Percentiles rank a stretch among this genome's conserved stretches.
phyloP scores from a whole-genome alignment of 1,140 invertebrate species.

The Orussus abietinus region DNA sequence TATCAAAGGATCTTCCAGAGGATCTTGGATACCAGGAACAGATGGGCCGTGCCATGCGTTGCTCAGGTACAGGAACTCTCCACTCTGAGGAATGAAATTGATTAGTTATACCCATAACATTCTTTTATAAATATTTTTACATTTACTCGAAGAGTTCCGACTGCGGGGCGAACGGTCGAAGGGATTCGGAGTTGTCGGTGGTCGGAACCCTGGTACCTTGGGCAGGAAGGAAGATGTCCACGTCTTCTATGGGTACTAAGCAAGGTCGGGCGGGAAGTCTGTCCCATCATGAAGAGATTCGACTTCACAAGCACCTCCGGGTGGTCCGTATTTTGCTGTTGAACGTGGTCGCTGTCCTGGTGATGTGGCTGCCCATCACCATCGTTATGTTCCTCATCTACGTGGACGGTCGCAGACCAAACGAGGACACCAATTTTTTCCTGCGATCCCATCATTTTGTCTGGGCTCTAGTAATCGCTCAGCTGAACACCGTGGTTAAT shows the following conservation, averaged over 20 bases:
- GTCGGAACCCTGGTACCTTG: conserved; percentile 52
- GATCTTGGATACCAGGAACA: conserved; percentile 52
- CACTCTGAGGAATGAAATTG: too few relatives aligned
- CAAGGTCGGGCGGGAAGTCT: conserved; percentile 48
- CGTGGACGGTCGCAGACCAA: conserved; percentile 54
- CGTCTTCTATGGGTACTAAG: conserved; percentile 32
- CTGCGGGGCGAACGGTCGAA: conserved; percentile 30
- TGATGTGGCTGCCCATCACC: conserved; percentile 62
- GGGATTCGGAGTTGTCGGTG: conserved; percentile 53
- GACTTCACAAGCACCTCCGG: conserved; percentile 57
- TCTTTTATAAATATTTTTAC: too few relatives aligned
- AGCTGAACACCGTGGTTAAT: conserved; percentile 72
- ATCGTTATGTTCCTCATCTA: conserved; percentile 58
- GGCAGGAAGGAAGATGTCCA: conserved; percentile 48
- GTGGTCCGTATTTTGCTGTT: conserved; percentile 57
- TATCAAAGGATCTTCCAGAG: conserved; percentile 60
- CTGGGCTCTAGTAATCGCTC: conserved; percentile 58
- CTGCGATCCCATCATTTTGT: conserved; percentile 57
- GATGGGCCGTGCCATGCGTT: conserved; percentile 54
- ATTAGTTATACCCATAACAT: too few relatives aligned
- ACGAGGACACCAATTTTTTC: conserved; percentile 53
- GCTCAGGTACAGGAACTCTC: conserved; percentile 43
- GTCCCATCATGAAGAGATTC: conserved; percentile 54
- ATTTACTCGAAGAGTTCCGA: too few relatives aligned
- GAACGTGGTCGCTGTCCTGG: conserved; percentile 57